Evolutionary conservation across 2,888 invertebrate species (phyloP).

Genomic region (Mechanitis mazaeus): DNA sequence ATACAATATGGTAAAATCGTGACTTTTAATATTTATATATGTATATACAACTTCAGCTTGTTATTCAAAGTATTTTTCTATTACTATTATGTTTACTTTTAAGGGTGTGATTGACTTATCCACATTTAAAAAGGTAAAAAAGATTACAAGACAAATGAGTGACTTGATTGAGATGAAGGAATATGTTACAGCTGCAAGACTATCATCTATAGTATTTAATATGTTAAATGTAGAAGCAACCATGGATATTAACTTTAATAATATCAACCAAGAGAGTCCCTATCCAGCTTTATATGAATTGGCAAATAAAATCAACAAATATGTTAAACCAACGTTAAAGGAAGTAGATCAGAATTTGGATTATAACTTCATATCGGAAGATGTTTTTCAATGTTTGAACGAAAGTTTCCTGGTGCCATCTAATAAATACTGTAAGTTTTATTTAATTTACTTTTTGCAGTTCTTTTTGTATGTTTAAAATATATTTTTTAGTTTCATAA

Average conservation of each 20-base stretch:
- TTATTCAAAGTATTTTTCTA: background rate
- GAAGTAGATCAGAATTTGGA: slow-evolving; percentile 51
- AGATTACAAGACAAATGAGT: slow-evolving; percentile 43
- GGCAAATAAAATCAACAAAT: slow-evolving; percentile 46
- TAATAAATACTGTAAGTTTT: slow-evolving; percentile 58
- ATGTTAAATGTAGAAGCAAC: slow-evolving; percentile 42
- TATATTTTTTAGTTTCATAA: too few species aligned
- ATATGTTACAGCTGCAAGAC: slow-evolving; percentile 38
- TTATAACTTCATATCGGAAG: slow-evolving; percentile 51
- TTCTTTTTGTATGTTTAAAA: too few species aligned
- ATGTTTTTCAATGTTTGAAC: slow-evolving; percentile 48
- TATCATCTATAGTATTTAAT: slow-evolving; percentile 42
- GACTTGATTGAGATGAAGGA: slow-evolving; percentile 45
- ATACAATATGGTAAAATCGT: slow-evolving; percentile 48
- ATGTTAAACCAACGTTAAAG: slow-evolving; percentile 54
- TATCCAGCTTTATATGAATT: slow-evolving; percentile 46
- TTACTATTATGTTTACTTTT: slow-evolving; percentile 25
- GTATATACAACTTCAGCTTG: too few species aligned
- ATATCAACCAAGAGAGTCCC: slow-evolving; percentile 50
- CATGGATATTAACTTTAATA: slow-evolving; percentile 56
- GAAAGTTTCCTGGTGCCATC: slow-evolving; percentile 53
- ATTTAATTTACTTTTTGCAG: background rate
- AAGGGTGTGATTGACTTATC: slow-evolving; percentile 58
- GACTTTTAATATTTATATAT: background rate
- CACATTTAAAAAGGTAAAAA: slow-evolving; percentile 42